A percentile compares a stretch with the other conserved stretches of the same genome.
Conservation (phyloP, 2,888 invertebrate genomes). For the Ferdinandea cuprea region DNA sequence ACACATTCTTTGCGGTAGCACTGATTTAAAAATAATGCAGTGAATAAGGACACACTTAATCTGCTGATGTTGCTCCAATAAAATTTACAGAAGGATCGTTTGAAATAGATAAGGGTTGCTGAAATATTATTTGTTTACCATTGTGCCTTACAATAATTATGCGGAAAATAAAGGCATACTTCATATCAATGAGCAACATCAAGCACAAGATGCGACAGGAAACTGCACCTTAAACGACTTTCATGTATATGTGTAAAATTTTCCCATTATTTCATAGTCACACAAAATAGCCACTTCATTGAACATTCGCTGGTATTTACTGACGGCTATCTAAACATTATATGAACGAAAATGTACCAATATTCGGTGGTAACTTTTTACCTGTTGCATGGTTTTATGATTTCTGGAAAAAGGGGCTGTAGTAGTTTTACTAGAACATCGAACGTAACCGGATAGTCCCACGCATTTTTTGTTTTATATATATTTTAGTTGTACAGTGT, state of each 20-base stretch:
- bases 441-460: slow-evolving; percentile 63
- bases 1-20: slow-evolving; percentile 51
- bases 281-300: not conserved
- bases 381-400: slow-evolving; percentile 64
- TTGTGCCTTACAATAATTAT: slow-evolving; percentile 18
- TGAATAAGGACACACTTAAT: slow-evolving; percentile 66
- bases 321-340: slow-evolving; percentile 22
- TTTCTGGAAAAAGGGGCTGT: slow-evolving; percentile 36
- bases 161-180: not conserved
- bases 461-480: slow-evolving; percentile 47
- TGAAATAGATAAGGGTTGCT: slow-evolving; percentile 51
- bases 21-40: slow-evolving; percentile 63
- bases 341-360: slow-evolving; percentile 32
- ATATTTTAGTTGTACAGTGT: slow-evolving; percentile 25
- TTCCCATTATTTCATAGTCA: not conserved
- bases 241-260: slow-evolving; percentile 32
- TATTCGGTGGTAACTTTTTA: slow-evolving; percentile 50
- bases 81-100: slow-evolving; percentile 45
- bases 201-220: slow-evolving; percentile 23
- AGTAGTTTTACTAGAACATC: slow-evolving; percentile 34
- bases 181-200: not conserved
- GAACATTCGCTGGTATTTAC: slow-evolving; percentile 20
- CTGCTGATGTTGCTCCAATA: slow-evolving; percentile 29
- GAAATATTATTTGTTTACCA: slow-evolving; percentile 48
- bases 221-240: slow-evolving; percentile 47